These are phyloP conservation scores for Noctua janthe DNA, from an alignment of 2,888 invertebrate species.

Conservation along the genomic window DNA sequence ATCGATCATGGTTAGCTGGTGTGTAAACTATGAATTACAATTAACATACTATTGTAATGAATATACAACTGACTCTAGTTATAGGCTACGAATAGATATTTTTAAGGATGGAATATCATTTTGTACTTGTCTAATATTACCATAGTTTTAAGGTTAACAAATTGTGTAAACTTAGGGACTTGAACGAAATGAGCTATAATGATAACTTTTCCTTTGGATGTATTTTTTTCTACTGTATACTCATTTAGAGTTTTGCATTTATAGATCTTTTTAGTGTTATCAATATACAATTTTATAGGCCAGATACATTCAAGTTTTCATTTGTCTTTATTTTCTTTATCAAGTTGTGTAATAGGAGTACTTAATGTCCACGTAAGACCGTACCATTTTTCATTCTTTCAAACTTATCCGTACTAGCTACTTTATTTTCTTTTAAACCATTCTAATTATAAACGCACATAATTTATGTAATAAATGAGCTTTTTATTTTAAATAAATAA, in stretches of 20 bases:
- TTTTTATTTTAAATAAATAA: constrained; percentile 88
- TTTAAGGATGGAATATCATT: constrained; percentile 89
- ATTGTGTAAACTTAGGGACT: constrained; percentile 87
- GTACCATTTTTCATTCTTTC: constrained; percentile 81
- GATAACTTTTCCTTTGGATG: constrained; percentile 85
- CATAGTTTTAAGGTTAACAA: constrained; percentile 89
- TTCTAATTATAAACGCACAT: constrained; percentile 87
- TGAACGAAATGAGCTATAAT: constrained; percentile 88
- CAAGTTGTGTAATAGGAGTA: constrained; percentile 77
- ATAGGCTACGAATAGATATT: constrained; percentile 87
- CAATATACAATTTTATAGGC: constrained; percentile 85
- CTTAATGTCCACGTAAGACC: constrained; percentile 85
- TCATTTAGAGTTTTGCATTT: constrained; percentile 89
- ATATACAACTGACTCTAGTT: constrained; percentile 89
- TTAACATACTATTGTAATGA: constrained; percentile 81
- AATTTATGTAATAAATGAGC: constrained; percentile 88
- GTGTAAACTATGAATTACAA: constrained; percentile 81
- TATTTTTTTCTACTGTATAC: constrained; percentile 89
- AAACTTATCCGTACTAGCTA: constrained; percentile 73
- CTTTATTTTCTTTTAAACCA: constrained; percentile 77
- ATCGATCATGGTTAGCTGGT: constrained; percentile 79
- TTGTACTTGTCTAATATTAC: constrained; percentile 90
- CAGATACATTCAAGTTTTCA: constrained; percentile 73
- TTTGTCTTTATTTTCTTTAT: constrained; percentile 72
- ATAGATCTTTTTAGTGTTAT: constrained; percentile 88